A percentile compares a stretch with the other conserved stretches of the same genome.
Evolutionary conservation across 1,140 invertebrate species (phyloP).

Genomic region (Ceratitis capitata): DNA sequence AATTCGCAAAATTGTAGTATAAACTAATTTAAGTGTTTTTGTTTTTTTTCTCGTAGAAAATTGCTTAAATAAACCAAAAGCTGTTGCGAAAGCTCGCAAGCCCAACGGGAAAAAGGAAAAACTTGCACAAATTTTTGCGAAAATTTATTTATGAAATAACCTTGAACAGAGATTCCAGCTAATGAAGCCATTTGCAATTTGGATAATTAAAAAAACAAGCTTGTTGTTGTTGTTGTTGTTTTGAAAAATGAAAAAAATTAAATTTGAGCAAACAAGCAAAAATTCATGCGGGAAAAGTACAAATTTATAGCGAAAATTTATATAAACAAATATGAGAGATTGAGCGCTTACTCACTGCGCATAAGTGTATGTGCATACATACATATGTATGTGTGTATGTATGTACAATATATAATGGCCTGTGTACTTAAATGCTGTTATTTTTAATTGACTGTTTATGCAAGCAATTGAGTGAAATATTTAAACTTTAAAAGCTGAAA

Average conservation of each 20-base stretch:
- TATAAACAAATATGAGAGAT: slow-evolving; percentile 3
- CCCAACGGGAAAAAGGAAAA: background rate
- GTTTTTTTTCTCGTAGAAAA: too few species aligned
- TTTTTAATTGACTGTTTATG: background rate
- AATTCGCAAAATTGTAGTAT: background rate
- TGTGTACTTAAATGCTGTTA: background rate
- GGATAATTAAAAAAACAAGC: background rate
- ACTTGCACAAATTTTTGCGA: background rate
- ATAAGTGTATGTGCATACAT: background rate
- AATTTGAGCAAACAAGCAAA: background rate
- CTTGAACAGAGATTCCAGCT: slow-evolving; percentile 17
- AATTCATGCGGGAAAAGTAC: background rate
- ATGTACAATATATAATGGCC: too few species aligned
- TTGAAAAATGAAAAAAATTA: background rate
- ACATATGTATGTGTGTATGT: background rate
- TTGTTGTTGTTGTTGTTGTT: too few species aligned
- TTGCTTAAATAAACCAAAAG: background rate
- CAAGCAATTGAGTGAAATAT: background rate
- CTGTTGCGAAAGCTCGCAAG: background rate
- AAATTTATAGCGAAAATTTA: slow-evolving; percentile 13
- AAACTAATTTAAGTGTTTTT: background rate
- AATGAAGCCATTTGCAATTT: background rate
- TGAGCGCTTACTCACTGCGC: background rate
- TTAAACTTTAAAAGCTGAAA: background rate
- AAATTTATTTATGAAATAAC: background rate